Base-by-base conservation (phyloP, 2,888 invertebrate species). In the Drosophila buzzatii region DNA sequence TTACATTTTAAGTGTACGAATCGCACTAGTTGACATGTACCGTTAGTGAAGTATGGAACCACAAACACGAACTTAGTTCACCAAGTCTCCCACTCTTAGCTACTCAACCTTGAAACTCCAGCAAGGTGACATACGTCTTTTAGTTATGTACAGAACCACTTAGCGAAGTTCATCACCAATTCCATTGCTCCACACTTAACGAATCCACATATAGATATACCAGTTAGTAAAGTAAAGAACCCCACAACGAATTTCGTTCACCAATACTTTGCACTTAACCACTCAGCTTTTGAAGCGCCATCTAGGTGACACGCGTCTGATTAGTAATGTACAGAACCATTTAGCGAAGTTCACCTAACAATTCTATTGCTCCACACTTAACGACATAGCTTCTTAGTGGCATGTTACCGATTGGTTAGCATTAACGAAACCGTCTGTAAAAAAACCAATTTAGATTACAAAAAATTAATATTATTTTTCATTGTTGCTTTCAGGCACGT, bases 401-500 rank as follows among this genome's bases (percentile, higher is more conserved):
- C 4, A 23, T 23, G 4, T 23, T 23, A 23, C 23, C 23, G 23
- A 4, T 23, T 23, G 23, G 23, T 23, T 23, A 2, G 3, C 23
- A 2, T 23, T 27, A 27, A 5, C 8, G 31, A 31, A 7, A 31
- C 31, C 31, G 8, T 2, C 8, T 33, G 33, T 33, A 33, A 33
- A 9, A 1, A 33, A 33, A 33, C 33, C 8, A 33, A 33, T 33
- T 33, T 33, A 9, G 9, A 9, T 31, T 31, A 7, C 31, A n/a
- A n/a, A n/a, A n/a, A n/a, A n/a, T n/a, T n/a, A n/a, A n/a, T n/a
- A n/a, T 27, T 27, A 27, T 27, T 27, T 7, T 51, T 16, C 18
- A 20, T 16, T 20, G 23, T 10, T 20, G n/a, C 9, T 31, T 16
- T 18, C 51, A 85, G 85, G n/a, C 86, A 90, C 60, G 76, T 90